Conservation (phyloP, 2,797 vertebrate species). For the Darevskia nairensis region DNA sequence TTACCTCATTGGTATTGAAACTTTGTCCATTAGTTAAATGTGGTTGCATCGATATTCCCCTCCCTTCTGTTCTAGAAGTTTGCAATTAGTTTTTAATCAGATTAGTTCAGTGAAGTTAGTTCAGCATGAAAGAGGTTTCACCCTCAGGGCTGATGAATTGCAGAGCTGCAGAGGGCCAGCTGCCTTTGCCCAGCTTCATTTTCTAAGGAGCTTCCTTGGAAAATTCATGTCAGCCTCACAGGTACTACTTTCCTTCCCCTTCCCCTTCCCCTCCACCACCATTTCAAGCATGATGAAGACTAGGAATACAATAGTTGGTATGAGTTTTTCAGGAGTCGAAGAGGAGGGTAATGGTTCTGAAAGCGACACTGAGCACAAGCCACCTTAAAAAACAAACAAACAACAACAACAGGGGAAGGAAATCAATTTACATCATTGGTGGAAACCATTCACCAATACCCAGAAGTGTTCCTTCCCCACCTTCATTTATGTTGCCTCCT, state of each 20-base stretch:
- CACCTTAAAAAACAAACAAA: background rate
- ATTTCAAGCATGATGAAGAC: slow-evolving; percentile 25
- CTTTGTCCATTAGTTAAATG: slow-evolving; percentile 44
- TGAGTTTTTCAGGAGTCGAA: slow-evolving; percentile 1
- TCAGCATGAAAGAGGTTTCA: slow-evolving; percentile 31
- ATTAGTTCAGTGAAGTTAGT: slow-evolving; percentile 43
- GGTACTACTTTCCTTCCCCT: background rate
- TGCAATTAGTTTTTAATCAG: slow-evolving; percentile 19
- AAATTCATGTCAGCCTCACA: background rate
- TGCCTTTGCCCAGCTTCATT: slow-evolving; percentile 2
- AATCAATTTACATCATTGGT: background rate
- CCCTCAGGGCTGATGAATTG: slow-evolving; percentile 38
- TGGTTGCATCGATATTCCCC: slow-evolving; percentile 33
- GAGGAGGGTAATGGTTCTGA: slow-evolving; percentile 23
- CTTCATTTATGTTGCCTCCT: background rate
- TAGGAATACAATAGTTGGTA: slow-evolving; percentile 3
- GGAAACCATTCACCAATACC: background rate
- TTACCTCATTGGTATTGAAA: slow-evolving; percentile 67
- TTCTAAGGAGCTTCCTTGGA: slow-evolving; percentile 41
- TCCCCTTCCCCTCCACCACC: too few species aligned
- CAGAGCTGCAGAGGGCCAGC: slow-evolving; percentile 22
- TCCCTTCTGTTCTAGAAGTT: slow-evolving; percentile 27
- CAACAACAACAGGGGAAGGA: background rate
- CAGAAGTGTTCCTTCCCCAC: background rate
- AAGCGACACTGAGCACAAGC: slow-evolving; percentile 35